Evolutionary conservation across 2,113 vertebrate species (phyloP).

Genomic region (Patagioenas fasciata): DNA sequence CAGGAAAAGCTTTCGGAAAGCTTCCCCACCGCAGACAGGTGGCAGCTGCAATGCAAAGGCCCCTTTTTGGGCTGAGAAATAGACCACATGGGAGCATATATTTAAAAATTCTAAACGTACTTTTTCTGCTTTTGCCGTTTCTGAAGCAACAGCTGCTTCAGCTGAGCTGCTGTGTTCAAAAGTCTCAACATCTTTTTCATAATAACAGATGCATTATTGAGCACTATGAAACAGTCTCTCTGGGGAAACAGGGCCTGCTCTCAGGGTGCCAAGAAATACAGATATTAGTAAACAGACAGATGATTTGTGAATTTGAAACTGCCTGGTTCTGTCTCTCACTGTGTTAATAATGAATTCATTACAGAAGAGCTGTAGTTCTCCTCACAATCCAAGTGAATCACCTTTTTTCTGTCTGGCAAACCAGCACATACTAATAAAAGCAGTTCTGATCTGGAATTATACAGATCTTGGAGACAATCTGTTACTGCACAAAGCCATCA

Average conservation of each 20-base stretch:
- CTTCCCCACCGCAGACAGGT: constrained; percentile 55
- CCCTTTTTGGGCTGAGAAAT: constrained; percentile 38
- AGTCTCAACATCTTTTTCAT: constrained; percentile 60
- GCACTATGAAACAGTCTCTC: constrained; percentile 54
- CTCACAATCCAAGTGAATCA: background rate
- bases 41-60: constrained; percentile 63
- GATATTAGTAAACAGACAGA: constrained; percentile 62
- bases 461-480: background rate
- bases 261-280: constrained; percentile 58
- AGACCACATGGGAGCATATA: constrained; percentile 51
- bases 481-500: background rate
- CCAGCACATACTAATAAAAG: background rate
- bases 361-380: constrained; percentile 8
- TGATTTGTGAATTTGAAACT: constrained; percentile 65
- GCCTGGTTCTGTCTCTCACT: constrained; percentile 43
- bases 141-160: constrained; percentile 65
- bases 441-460: background rate
- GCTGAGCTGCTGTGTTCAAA: constrained; percentile 44
- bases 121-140: constrained; percentile 36
- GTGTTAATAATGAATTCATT: constrained; percentile 60
- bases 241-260: constrained; percentile 30
- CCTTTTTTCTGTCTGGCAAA: background rate
- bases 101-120: constrained; percentile 19
- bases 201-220: constrained; percentile 64
- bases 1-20: constrained; percentile 42